Evolutionary conservation across 1,140 invertebrate genomes (phyloP), one percentile per base, ranked within the genome.

Genomic region (Pteromalus puparum): DNA sequence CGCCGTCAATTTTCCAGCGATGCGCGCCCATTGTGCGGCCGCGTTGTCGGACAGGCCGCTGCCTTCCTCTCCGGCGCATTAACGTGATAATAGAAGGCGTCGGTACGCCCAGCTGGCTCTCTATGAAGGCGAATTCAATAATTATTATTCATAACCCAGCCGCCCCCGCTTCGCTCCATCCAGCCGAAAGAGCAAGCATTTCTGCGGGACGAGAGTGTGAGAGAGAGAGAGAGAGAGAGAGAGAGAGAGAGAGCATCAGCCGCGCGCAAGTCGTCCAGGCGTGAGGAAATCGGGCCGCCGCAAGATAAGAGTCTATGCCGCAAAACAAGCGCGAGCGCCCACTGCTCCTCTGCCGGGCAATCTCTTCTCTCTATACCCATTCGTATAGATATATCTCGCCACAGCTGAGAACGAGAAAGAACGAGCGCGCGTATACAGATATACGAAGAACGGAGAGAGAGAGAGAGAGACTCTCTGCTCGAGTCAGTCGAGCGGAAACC

Each of bases 401-500:
- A 24, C 24, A 15, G 67, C 81, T 13, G 30, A 34, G 42, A 53
- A 26, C 46, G 72, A 79, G 75, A 42, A 70, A 53, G 78, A 72
- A 38, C 38, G 38, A 70, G 10, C n/a, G 13, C 10, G 13, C 42
- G 65, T 86, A 67, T 78, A 21, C 84, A 85, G 87, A 85, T 61
- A 79, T 81, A 82, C 87, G 81, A 86, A 34, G 30, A 5, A 34
- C 6, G 30, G 83, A 89, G 89, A 87, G 85, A 74, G 89, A 61
- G 53, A 61, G 53, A 6, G 53, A 61, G 53, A 61, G 18, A 61
- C 4, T 89, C 87, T 87, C 88, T 88, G 90, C 91, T 89, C 88
- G 91, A 92, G 91, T 92, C 93, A 93, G 92, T 93, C 92, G 91
- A 92, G 92, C 92, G 88, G 91, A 93, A 93, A 93, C 92, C 92